Conservation (phyloP, 2,113 vertebrate genomes). For the Bucco capensis region DNA sequence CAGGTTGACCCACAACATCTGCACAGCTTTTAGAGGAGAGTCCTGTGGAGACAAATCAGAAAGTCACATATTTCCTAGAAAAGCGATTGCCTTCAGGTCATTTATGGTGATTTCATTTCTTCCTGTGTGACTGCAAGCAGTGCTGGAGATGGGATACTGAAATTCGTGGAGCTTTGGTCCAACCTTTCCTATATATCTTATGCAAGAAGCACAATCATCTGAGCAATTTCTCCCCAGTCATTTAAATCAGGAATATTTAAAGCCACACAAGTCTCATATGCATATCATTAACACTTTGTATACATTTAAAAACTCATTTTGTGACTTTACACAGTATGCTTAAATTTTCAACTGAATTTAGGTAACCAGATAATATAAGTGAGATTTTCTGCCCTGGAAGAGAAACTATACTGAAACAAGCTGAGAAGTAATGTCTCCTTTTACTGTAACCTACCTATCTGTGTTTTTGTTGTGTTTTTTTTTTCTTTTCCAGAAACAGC, state of each 20-base stretch:
- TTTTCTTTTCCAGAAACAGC: neutral
- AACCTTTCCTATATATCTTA: accelerated
- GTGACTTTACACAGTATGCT: accelerated
- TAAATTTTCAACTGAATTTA: neutral
- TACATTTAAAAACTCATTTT: neutral
- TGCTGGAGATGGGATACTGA: neutral
- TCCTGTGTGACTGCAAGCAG: neutral
- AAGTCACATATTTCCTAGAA: neutral
- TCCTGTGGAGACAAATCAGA: constrained; percentile 71
- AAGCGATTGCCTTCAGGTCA: neutral
- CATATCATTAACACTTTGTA: neutral
- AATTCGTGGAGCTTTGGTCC: neutral
- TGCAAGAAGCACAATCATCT: neutral
- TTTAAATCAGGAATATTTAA: neutral
- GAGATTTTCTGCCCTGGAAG: neutral
- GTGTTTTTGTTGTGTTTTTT: too few relatives aligned
- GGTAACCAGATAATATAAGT: neutral
- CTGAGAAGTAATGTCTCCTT: neutral
- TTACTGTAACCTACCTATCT: neutral
- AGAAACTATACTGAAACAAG: neutral
- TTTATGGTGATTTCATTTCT: neutral
- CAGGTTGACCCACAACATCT: constrained; percentile 98
- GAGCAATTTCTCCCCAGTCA: neutral
- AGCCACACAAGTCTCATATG: neutral
- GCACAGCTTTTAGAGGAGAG: constrained; percentile 94